Conservation (phyloP, 2,113 vertebrate species). For the Zapus hudsonius region DNA sequence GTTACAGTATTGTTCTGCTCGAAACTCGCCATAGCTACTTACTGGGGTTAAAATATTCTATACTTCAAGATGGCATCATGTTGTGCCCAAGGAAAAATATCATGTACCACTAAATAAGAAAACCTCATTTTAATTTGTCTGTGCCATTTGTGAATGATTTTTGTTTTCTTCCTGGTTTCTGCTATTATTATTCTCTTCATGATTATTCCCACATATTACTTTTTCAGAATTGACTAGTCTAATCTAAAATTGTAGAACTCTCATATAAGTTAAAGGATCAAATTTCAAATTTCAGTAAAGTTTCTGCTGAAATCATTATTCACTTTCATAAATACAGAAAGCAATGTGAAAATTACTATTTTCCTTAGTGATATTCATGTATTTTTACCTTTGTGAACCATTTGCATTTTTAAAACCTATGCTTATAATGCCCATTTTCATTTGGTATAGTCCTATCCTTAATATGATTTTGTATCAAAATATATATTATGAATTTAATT, state of each 20-base stretch:
- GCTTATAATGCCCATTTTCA: rapidly evolving
- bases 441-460: background rate
- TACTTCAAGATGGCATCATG: too few relatives aligned
- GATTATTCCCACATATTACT: background rate
- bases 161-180: background rate
- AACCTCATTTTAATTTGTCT: too few relatives aligned
- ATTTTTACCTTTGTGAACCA: background rate
- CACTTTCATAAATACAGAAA: background rate
- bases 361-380: background rate
- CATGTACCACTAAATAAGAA: too few relatives aligned
- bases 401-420: background rate
- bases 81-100: too few relatives aligned
- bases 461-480: background rate
- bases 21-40: too few relatives aligned
- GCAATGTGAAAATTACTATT: background rate
- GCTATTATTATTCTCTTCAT: background rate
- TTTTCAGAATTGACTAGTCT: background rate
- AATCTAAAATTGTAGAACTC: background rate
- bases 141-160: background rate
- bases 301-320: background rate
- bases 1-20: too few relatives aligned
- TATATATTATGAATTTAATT: background rate
- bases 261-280: background rate
- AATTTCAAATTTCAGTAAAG: background rate
- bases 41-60: too few relatives aligned